phyloP scores from a whole-genome alignment of 2,888 invertebrate species.

The Halictus quadricinctus region DNA sequence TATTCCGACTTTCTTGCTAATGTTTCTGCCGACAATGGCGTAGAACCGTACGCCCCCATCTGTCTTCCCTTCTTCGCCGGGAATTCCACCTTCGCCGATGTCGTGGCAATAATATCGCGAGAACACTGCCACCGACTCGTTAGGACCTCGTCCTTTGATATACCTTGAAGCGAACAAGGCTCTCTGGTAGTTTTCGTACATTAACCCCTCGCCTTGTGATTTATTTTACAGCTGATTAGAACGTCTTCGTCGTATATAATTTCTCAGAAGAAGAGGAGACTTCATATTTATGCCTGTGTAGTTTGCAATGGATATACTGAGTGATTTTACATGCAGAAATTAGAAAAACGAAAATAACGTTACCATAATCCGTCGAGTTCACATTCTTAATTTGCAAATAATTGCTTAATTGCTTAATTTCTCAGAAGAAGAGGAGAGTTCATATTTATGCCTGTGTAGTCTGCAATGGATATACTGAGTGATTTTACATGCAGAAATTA shows the following conservation, averaged over 20 bases:
- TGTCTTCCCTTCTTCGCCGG: not conserved
- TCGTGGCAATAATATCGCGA: not conserved
- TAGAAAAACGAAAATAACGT: no score
- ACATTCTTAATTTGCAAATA: no score
- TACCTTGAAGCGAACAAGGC: not conserved
- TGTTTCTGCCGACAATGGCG: slow-evolving; percentile 54
- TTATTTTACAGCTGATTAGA: not conserved
- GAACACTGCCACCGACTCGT: not conserved
- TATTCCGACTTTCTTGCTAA: slow-evolving; percentile 62
- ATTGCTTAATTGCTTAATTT: no score
- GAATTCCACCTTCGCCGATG: not conserved
- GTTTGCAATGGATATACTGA: not conserved
- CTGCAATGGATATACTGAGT: no score
- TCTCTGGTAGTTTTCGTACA: not conserved
- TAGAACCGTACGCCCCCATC: slow-evolving; percentile 21
- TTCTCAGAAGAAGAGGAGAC: not conserved
- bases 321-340: no score
- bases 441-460: no score
- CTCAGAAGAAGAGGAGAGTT: no score
- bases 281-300: not conserved
- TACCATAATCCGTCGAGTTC: no score
- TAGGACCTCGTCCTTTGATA: not conserved
- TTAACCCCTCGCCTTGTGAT: not conserved
- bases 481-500: no score
- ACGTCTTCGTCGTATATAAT: not conserved